Percentiles rank a stretch among this genome's conserved stretches.
Conservation (phyloP, 2,113 vertebrate species). For the Oncorhynchus masou region DNA sequence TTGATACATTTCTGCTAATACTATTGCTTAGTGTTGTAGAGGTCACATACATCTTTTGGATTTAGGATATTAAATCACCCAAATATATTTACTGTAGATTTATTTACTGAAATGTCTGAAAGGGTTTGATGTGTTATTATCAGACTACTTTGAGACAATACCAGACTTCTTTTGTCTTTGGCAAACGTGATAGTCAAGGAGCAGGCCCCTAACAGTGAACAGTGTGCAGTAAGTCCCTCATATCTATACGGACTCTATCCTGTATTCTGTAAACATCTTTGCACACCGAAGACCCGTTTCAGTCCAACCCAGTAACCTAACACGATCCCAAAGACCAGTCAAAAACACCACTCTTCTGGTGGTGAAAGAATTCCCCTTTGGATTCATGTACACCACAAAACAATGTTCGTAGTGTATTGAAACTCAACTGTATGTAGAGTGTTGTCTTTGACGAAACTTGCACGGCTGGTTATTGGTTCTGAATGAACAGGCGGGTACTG, state of each 20-base stretch:
- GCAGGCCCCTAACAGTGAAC: background rate
- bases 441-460: background rate
- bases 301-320: background rate
- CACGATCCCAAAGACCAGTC: background rate
- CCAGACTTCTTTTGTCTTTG: conserved; percentile 19
- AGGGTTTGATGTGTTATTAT: background rate
- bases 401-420: background rate
- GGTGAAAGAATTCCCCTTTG: background rate
- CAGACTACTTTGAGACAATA: background rate
- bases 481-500: background rate
- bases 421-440: background rate
- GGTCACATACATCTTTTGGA: background rate
- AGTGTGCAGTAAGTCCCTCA: background rate
- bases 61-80: background rate
- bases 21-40: background rate
- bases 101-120: background rate
- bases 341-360: background rate
- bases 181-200: conserved; percentile 3
- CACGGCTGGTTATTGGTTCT: background rate
- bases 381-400: background rate
- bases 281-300: background rate
- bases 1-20: background rate
- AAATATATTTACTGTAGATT: background rate
- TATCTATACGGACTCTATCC: background rate
- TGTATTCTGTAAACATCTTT: background rate